phyloP scores from a whole-genome alignment of 1,140 invertebrate genomes.

The Hirudo medicinalis region DNA sequence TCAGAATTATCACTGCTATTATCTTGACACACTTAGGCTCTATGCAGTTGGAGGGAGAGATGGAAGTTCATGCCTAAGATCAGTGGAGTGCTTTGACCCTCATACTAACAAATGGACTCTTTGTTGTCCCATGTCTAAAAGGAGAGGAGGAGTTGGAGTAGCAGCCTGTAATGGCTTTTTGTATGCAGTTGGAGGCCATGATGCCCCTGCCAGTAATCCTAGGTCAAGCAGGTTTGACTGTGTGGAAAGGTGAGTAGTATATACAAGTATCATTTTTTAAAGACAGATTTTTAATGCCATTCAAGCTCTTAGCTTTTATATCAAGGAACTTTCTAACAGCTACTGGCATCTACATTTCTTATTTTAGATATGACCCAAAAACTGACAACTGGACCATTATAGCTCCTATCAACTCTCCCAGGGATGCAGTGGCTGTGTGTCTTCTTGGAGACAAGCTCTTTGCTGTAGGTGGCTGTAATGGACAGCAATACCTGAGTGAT shows the following conservation, averaged over 20 bases:
- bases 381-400: conserved; percentile 43
- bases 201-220: conserved; percentile 50
- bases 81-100: conserved; percentile 67
- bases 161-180: conserved; percentile 53
- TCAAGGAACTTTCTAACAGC: background rate
- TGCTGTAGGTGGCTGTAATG: conserved; percentile 41
- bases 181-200: conserved; percentile 46
- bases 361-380: conserved; percentile 39
- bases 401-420: conserved; percentile 35
- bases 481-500: conserved; percentile 39
- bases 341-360: too few species aligned
- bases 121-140: conserved; percentile 63
- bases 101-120: conserved; percentile 68
- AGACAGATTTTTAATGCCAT: background rate
- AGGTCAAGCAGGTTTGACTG: conserved; percentile 52
- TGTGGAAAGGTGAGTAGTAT: conserved; percentile 36
- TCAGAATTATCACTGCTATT: too few species aligned
- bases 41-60: conserved; percentile 87
- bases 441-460: conserved; percentile 38
- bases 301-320: background rate
- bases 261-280: too few species aligned
- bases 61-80: conserved; percentile 72
- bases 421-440: conserved; percentile 40
- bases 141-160: conserved; percentile 62
- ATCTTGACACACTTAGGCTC: conserved; percentile 43